Evolutionary conservation across 2,797 vertebrate species (phyloP).

Genomic region (Salmo trutta): DNA sequence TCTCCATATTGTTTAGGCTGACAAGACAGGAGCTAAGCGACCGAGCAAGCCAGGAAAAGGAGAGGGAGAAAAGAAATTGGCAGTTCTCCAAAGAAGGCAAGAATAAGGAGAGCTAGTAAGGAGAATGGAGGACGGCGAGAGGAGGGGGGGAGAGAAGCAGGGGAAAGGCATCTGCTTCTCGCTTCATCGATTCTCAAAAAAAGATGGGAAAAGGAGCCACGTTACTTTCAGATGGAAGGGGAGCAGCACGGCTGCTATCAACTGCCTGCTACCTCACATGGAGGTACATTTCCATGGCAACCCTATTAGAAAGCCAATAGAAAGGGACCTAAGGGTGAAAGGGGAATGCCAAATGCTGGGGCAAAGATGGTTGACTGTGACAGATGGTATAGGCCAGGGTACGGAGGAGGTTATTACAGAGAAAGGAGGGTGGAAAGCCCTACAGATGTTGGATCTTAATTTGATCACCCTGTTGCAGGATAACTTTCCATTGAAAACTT

Average conservation of each 20-base stretch:
- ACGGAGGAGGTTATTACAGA: background rate
- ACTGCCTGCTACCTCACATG: background rate
- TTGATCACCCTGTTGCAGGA: too few relatives aligned
- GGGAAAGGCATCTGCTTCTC: background rate
- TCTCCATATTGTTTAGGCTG: background rate
- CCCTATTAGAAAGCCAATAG: background rate
- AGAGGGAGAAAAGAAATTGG: slow-evolving; percentile 4
- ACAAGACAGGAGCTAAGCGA: slow-evolving; percentile 4
- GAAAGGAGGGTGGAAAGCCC: background rate
- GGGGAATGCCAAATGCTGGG: background rate
- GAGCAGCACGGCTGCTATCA: background rate
- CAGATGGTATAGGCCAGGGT: background rate
- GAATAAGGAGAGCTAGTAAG: background rate
- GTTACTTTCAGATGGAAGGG: background rate
- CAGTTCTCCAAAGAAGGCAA: background rate
- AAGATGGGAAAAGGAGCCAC: too few relatives aligned
- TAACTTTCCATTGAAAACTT: too few relatives aligned
- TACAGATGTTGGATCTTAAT: background rate
- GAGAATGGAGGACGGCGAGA: background rate
- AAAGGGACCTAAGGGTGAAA: background rate
- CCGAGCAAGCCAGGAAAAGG: background rate
- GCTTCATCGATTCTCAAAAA: slow-evolving; percentile 9
- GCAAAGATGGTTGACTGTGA: background rate
- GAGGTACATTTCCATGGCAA: slow-evolving; percentile 11
- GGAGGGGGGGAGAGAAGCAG: background rate